These are phyloP conservation scores for Elegia similella DNA, from an alignment of 2,888 invertebrate genomes.

Conservation along the genomic window DNA sequence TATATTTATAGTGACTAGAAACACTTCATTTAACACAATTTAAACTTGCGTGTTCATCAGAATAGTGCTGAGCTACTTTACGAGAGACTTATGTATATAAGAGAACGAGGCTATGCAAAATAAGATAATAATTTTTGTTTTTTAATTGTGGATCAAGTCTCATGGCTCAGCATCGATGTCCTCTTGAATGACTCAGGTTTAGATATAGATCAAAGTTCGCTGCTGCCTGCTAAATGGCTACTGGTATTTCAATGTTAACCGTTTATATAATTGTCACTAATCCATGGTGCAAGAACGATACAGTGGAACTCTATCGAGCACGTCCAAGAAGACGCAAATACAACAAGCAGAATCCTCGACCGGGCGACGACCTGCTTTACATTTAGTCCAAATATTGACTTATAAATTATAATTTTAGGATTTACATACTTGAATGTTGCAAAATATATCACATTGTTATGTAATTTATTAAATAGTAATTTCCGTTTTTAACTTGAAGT, in stretches of 20 bases:
- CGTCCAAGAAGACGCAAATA: slow-evolving; percentile 74
- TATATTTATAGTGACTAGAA: no score
- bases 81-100: no score
- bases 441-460: background rate
- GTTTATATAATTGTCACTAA: slow-evolving; percentile 38
- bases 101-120: no score
- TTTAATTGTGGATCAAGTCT: no score
- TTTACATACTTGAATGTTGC: background rate
- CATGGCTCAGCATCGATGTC: no score
- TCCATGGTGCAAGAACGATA: slow-evolving; percentile 43
- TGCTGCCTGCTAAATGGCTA: background rate
- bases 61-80: no score
- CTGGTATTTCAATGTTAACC: slow-evolving; percentile 1
- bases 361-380: slow-evolving; percentile 72
- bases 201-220: no score
- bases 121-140: no score
- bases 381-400: slow-evolving; percentile 64
- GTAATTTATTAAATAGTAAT: background rate
- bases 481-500: background rate
- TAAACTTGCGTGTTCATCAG: no score
- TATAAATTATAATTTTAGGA: background rate
- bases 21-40: no score
- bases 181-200: no score
- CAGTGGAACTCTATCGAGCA: slow-evolving; percentile 53
- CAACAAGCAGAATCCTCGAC: slow-evolving; percentile 72